Conservation (phyloP, 2,113 vertebrate species). For the Scatophagus argus region DNA sequence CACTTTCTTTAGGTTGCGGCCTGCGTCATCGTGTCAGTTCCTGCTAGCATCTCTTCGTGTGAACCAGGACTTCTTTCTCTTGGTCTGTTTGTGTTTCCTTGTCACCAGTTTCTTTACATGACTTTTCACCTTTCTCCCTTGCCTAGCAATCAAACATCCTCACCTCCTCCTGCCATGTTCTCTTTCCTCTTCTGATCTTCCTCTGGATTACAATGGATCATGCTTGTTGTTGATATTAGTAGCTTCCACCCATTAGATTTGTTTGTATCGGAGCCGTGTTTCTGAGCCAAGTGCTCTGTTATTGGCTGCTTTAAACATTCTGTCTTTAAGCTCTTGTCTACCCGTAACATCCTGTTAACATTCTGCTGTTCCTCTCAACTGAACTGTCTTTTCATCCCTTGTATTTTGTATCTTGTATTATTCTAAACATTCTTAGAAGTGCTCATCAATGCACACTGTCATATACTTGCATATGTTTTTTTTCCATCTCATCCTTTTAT, state of each 20-base stretch:
- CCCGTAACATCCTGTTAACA: neutral
- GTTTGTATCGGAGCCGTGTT: slow-evolving; percentile 5
- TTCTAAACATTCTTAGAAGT: neutral
- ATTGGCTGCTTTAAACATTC: neutral
- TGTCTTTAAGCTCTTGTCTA: neutral
- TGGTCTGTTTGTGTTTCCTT: neutral
- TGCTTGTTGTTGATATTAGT: slow-evolving; percentile 18
- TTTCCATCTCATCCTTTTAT: neutral
- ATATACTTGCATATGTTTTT: neutral
- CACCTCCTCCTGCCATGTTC: slow-evolving; percentile 8
- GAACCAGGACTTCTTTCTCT: neutral
- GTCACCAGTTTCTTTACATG: neutral
- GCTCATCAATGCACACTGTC: neutral
- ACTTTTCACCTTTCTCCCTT: neutral
- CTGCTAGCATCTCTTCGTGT: neutral
- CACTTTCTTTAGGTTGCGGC: neutral
- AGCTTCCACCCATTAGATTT: slow-evolving; percentile 23
- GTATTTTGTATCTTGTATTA: neutral
- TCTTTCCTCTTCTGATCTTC: slow-evolving; percentile 16
- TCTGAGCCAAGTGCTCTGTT: neutral
- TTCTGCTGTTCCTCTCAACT: slow-evolving; percentile 20
- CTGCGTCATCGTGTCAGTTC: neutral
- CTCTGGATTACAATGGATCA: slow-evolving; percentile 24
- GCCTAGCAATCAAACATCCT: neutral
- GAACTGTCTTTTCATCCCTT: slow-evolving; percentile 14